A percentile compares a stretch with the other conserved stretches of the same genome.
Evolutionary conservation across 2,888 invertebrate genomes (phyloP).

Genomic region (Cerceris ruficornis): DNA sequence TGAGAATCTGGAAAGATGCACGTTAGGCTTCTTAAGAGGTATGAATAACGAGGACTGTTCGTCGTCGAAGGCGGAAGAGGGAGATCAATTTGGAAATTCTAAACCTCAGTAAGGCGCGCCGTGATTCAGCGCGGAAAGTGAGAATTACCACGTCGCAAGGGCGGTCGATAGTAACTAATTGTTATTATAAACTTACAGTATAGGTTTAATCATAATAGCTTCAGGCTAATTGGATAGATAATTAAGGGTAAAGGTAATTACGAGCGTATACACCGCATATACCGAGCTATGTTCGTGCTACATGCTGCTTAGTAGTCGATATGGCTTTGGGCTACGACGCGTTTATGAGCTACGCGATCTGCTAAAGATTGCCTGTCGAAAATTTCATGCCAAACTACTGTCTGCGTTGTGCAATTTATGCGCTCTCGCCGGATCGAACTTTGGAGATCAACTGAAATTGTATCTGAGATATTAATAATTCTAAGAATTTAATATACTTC

Average conservation of each 20-base stretch:
- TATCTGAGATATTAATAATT: too few species aligned
- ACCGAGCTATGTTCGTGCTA: constrained; percentile 69
- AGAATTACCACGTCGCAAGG: constrained; percentile 74
- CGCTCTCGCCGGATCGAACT: neutral
- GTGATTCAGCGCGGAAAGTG: constrained; percentile 70
- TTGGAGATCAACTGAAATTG: too few species aligned
- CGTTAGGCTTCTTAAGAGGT: neutral
- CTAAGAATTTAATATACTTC: too few species aligned
- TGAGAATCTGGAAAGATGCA: too few species aligned
- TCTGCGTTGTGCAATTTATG: neutral
- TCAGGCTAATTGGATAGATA: constrained; percentile 81
- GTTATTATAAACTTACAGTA: constrained; percentile 82
- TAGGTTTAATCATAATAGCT: constrained; percentile 82
- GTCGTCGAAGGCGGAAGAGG: constrained; percentile 1
- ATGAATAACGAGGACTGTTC: neutral
- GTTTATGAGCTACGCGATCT: constrained; percentile 73
- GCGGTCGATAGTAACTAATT: constrained; percentile 80
- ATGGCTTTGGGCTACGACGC: constrained; percentile 76
- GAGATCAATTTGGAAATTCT: constrained; percentile 42
- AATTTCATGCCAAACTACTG: constrained; percentile 49
- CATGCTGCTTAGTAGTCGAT: constrained; percentile 78
- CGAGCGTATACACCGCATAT: constrained; percentile 74
- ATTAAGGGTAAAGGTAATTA: constrained; percentile 82
- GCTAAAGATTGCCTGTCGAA: constrained; percentile 73
- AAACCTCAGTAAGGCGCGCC: constrained; percentile 41